Conservation (phyloP, 2,888 invertebrate genomes). For the Cyclophora albipunctata region DNA sequence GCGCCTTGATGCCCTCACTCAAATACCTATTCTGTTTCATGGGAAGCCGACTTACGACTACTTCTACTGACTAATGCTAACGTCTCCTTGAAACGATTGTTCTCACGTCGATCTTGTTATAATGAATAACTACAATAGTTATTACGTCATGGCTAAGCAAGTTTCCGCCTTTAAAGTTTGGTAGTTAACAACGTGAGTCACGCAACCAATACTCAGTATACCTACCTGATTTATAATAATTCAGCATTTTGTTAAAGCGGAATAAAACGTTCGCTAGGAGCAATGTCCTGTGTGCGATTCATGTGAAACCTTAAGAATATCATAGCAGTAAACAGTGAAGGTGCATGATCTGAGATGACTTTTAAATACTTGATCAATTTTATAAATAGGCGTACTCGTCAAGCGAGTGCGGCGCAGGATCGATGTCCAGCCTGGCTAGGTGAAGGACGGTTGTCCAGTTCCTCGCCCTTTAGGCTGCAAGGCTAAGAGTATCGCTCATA, state of each 20-base stretch:
- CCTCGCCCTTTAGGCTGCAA: conserved; percentile 44
- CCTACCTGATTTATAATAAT: conserved; percentile 53
- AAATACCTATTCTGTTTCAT: conserved; percentile 50
- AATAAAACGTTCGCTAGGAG: conserved; percentile 28
- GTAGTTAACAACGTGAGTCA: conserved; percentile 68
- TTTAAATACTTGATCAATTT: conserved; percentile 44
- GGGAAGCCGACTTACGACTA: conserved; percentile 43
- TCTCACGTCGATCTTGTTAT: conserved; percentile 68
- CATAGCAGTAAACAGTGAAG: conserved; percentile 7
- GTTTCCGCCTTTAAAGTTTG: conserved; percentile 71
- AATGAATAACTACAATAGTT: conserved; percentile 69
- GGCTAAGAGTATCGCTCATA: conserved; percentile 1
- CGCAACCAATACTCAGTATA: conserved; percentile 29
- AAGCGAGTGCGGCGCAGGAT: conserved; percentile 52
- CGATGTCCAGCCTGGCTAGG: conserved; percentile 62
- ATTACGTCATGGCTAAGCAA: conserved; percentile 69
- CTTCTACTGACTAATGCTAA: conserved; percentile 40
- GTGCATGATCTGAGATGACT: conserved; percentile 26
- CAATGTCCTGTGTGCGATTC: conserved; percentile 34
- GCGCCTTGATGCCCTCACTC: conserved; percentile 40
- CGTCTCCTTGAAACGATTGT: conserved; percentile 64
- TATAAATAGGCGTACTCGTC: conserved; percentile 62
- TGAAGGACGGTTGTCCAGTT: conserved; percentile 65
- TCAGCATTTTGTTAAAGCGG: conserved; percentile 38
- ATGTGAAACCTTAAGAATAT: conserved; percentile 16